Evolutionary conservation across 2,113 vertebrate genomes (phyloP).

Genomic region (Odobenus rosmarus): DNA sequence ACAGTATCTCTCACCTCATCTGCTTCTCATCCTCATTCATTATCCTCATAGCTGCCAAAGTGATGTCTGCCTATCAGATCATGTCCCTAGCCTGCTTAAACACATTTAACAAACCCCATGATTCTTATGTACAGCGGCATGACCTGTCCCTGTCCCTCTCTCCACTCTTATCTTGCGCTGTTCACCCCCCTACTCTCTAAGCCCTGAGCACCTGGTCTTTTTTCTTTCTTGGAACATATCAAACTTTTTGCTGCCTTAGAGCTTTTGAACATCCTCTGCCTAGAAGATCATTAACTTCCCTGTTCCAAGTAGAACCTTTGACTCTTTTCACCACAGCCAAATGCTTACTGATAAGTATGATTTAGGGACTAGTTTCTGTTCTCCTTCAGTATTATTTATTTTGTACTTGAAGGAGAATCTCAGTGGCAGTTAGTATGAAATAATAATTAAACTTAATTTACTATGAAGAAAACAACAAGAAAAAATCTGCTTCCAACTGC

Average conservation of each 20-base stretch:
- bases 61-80: neutral
- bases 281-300: neutral
- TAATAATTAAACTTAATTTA: slow-evolving; percentile 35
- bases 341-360: neutral
- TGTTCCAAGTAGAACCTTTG: slow-evolving; percentile 6
- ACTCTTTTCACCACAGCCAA: neutral
- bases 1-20: neutral
- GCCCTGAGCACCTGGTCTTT: neutral
- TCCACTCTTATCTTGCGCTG: neutral
- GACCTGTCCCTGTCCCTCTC: neutral
- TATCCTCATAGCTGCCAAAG: neutral
- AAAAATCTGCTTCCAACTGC: neutral
- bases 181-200: neutral
- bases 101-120: neutral
- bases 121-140: neutral
- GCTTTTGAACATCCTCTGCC: neutral
- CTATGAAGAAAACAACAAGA: slow-evolving; percentile 43
- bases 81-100: neutral
- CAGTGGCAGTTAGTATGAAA: neutral
- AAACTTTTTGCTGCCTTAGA: neutral
- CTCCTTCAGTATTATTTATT: slow-evolving; percentile 41
- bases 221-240: neutral
- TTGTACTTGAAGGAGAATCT: slow-evolving; percentile 40
- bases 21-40: neutral
- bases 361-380: slow-evolving; percentile 50